These are phyloP conservation scores for Sepioteuthis lessoniana DNA, from an alignment of 2,888 invertebrate species.

Conservation along the genomic window DNA sequence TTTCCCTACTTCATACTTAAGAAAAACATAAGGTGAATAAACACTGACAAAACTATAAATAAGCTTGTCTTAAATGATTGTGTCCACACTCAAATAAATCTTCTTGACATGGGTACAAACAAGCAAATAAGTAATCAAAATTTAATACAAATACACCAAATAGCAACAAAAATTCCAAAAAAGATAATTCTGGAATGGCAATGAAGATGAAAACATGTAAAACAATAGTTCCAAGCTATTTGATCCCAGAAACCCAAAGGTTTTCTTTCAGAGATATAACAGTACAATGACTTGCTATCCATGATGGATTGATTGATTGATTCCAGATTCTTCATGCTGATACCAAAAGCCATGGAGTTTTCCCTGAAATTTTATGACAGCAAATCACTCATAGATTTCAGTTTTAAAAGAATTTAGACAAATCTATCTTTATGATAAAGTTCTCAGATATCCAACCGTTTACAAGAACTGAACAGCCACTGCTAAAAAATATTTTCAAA, in stretches of 20 bases:
- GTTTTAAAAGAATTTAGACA: too few species aligned
- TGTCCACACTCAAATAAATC: background rate
- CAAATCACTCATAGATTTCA: too few species aligned
- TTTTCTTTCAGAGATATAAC: background rate
- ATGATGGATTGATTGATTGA: too few species aligned
- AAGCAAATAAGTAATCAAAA: background rate
- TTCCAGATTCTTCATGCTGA: too few species aligned
- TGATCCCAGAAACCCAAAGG: background rate
- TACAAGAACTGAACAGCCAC: too few species aligned
- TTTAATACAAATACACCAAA: background rate
- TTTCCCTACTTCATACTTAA: background rate
- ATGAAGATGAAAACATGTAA: background rate
- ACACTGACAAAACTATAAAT: background rate
- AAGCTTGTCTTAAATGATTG: background rate
- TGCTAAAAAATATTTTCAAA: too few species aligned
- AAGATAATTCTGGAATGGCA: background rate
- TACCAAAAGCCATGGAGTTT: too few species aligned
- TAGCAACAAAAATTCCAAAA: background rate
- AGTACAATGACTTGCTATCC: background rate
- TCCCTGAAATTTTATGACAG: too few species aligned
- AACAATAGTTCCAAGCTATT: background rate
- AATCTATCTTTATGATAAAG: too few species aligned
- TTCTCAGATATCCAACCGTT: too few species aligned
- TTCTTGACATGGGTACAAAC: background rate
- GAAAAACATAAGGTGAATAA: background rate